Evolutionary conservation across 1,140 invertebrate species (phyloP), one percentile per base, ranked within the genome.

Genomic region (Callitettix versicolor): DNA sequence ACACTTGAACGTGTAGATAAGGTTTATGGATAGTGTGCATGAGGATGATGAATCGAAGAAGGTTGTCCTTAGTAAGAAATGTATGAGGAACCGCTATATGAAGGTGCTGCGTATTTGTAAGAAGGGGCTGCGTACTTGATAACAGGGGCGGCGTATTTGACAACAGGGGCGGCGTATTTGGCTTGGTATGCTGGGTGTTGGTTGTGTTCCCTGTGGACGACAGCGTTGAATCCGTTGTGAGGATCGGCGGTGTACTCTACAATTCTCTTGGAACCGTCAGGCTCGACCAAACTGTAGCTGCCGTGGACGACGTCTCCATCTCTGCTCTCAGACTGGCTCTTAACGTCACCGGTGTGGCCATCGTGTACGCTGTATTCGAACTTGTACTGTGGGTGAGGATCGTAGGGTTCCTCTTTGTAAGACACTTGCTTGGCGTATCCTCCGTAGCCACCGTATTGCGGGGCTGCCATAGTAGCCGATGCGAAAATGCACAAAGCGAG

Each of bases 331-430:
- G 53, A 51, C 52, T 67, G 65, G 53, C 60, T 63, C 42, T 68
- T 64, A 50, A 60, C 55, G 51, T 68, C 66, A 21, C 64, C 64
- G 21, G 66, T 67, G 53, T 65, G 55, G 1, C 60, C 50, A 44
- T 68, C 66, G 24, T 60, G 58, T 14, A 65, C 63, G 41, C 42
- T 46, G 55, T 65, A 65, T 36, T 60, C 58, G 58, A 61, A 65
- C 26, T 59, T 56, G 59, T 65, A 64, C 26, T 62, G 53, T 30
- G 62, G 65, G 52, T 65, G 60, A 12, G 66, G 63, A 5, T 67
- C 70, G 65, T 76, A 76, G 55, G 66, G 68, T 14, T 75, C 76
- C 40, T 71, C 69, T 11, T 75, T 70, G 5, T 73, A 55, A 24
- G 71, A 72, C 34, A 73, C 73, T 47, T 70, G 11, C 9, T 30